Conservation (phyloP, 2,113 vertebrate genomes). For the Daubentonia madagascariensis region DNA sequence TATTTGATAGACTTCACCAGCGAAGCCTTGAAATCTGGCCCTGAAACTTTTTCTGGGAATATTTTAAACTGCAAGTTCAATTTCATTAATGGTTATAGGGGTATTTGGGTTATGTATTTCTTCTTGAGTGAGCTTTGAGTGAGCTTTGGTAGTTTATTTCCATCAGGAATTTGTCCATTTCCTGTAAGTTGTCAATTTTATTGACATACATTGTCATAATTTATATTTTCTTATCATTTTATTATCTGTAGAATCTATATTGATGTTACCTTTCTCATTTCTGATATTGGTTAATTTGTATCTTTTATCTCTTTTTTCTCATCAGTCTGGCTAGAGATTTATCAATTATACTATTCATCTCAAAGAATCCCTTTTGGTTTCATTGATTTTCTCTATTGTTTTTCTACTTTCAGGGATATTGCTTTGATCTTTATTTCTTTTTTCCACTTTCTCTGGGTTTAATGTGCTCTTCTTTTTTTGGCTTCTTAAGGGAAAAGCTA, state of each 20-base stretch:
- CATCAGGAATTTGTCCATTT: background rate
- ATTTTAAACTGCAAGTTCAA: background rate
- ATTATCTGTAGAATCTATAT: background rate
- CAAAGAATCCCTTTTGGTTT: background rate
- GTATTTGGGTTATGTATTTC: background rate
- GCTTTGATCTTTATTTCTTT: constrained; percentile 1
- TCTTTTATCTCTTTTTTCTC: background rate
- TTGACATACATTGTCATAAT: background rate
- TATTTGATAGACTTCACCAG: background rate
- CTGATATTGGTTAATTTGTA: background rate
- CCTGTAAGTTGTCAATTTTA: background rate
- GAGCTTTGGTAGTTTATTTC: background rate
- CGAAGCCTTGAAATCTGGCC: background rate
- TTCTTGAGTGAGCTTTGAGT: background rate
- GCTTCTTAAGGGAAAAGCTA: background rate
- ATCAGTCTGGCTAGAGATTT: background rate
- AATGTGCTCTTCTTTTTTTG: background rate
- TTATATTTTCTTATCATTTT: background rate
- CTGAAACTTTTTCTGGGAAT: background rate
- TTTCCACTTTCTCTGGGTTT: background rate
- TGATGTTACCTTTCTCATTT: background rate
- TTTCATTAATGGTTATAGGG: background rate
- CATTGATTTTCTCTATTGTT: background rate
- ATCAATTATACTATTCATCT: background rate
- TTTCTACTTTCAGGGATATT: background rate